Evolutionary conservation across 2,797 vertebrate genomes (phyloP), one percentile per base, ranked within the genome.

Genomic region (Gobio occitaniae): DNA sequence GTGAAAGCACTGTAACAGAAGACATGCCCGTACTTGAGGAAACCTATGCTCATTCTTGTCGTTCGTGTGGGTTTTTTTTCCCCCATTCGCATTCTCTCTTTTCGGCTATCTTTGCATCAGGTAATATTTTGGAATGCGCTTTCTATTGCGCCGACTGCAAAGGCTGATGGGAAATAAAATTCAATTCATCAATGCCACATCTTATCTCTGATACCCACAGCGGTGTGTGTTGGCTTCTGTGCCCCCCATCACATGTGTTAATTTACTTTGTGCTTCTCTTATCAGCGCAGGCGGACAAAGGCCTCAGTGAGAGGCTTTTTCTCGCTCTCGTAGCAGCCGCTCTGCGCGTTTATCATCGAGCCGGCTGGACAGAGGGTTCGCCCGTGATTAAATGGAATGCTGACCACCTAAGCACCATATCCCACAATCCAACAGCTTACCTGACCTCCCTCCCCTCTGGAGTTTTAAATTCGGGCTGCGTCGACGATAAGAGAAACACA

Each of bases 141-240:
- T 93, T 93, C 91, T 92, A 93, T 94, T 92, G 93, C 83, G 87
- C 86, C 90, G 71, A 70, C 87, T 85, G 92, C 93, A 93, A 93
- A 90, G 91, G 92, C 91, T 94, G 94, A 95, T 93, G 92, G 93
- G 93, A 93, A 94, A 94, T 93, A 94, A 93, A 94, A 94, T 93
- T 92, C 90, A 91, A 95, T 94, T 94, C 91, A 94, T 95, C 94
- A 94, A 91, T 94, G 94, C 93, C 93, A 93, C 90, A 86, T 92
- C 93, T 95, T 94, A 94, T 94, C 94, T 95, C 86, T 81, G 90
- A 92, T 93, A 93, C 92, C 90, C 92, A 91, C 89, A 56, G 91
- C 92, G 41, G 78, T 76, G 82, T 47, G 63, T 83, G 61, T 82
- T 75, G 50, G 76, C 54, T 72, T 80, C 85, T 80, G 65, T 90